Conservation (phyloP, 2,113 vertebrate species). For the Conger conger region DNA sequence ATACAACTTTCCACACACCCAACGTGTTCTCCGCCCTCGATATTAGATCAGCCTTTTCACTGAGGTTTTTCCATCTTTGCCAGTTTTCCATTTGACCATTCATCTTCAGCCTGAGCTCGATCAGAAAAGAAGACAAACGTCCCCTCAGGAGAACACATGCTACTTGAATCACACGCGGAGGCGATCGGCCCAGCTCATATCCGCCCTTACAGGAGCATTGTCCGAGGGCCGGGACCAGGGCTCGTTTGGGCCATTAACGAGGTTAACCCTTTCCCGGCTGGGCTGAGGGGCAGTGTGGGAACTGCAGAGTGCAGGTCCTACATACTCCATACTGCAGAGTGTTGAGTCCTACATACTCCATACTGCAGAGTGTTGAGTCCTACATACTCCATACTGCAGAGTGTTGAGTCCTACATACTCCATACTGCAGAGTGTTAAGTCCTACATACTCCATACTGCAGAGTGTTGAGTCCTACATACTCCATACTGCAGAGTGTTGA, state of each 20-base stretch:
- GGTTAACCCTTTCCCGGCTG: not conserved
- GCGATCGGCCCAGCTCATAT: not conserved
- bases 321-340: no score
- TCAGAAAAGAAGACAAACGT: not conserved
- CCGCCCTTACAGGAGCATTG: slow-evolving; percentile 8
- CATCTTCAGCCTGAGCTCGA: not conserved
- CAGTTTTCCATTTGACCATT: not conserved
- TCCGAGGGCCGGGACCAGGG: not conserved
- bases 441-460: no score
- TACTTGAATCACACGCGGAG: not conserved
- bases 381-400: no score
- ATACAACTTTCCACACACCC: not conserved
- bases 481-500: no score
- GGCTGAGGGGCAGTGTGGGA: not conserved
- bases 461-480: no score
- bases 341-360: no score
- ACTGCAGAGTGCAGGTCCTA: no score
- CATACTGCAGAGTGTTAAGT: no score
- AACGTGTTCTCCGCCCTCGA: not conserved
- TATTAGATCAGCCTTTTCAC: not conserved
- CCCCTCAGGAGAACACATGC: not conserved
- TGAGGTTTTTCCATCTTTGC: not conserved
- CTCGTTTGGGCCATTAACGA: not conserved
- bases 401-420: no score
- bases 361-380: no score